These are phyloP conservation scores for Axinella damicornis DNA, from an alignment of 37 sponge, comb jelly and placozoan genomes.

Conservation along the genomic window DNA sequence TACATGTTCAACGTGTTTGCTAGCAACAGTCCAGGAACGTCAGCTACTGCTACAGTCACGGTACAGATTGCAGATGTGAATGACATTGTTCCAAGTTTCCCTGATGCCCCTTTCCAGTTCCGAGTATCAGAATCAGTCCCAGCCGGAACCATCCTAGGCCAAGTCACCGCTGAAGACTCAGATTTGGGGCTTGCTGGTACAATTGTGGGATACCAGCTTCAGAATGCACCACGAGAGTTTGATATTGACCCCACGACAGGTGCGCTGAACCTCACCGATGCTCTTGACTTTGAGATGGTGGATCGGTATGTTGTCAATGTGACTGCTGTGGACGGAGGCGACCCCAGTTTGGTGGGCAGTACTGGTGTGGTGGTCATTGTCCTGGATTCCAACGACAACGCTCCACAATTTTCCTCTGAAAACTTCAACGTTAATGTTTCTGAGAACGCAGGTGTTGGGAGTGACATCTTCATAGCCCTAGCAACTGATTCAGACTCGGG, in stretches of 20 bases:
- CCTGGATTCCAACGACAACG: slow-evolving; percentile 83
- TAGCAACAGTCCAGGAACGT: slow-evolving; percentile 2
- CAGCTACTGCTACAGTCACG: slow-evolving; percentile 42
- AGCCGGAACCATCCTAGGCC: slow-evolving; percentile 23
- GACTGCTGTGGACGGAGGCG: slow-evolving; percentile 62
- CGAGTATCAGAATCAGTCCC: slow-evolving; percentile 47
- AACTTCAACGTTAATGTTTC: slow-evolving; percentile 12
- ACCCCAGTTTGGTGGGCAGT: slow-evolving; percentile 41
- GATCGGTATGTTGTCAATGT: slow-evolving; percentile 48
- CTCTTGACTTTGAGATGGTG: slow-evolving; percentile 60
- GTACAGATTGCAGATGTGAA: slow-evolving; percentile 55
- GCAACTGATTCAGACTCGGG: slow-evolving; percentile 62
- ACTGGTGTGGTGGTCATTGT: slow-evolving; percentile 51
- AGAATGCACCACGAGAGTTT: slow-evolving; percentile 9
- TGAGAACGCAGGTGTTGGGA: slow-evolving; percentile 18
- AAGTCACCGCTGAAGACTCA: slow-evolving; percentile 40
- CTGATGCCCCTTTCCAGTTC: slow-evolving; percentile 23
- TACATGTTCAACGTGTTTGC: slow-evolving; percentile 38
- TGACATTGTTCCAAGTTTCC: slow-evolving; percentile 39
- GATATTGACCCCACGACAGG: slow-evolving; percentile 52
- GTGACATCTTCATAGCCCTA: slow-evolving; percentile 5
- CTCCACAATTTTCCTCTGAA: slow-evolving; percentile 47
- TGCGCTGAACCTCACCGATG: neutral
- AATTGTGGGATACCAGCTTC: neutral
- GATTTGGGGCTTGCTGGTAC: slow-evolving; percentile 42